Percentiles rank a stretch among this genome's conserved stretches.
Conservation (phyloP, 2,888 invertebrate genomes). For the Ceraclea dissimilis region DNA sequence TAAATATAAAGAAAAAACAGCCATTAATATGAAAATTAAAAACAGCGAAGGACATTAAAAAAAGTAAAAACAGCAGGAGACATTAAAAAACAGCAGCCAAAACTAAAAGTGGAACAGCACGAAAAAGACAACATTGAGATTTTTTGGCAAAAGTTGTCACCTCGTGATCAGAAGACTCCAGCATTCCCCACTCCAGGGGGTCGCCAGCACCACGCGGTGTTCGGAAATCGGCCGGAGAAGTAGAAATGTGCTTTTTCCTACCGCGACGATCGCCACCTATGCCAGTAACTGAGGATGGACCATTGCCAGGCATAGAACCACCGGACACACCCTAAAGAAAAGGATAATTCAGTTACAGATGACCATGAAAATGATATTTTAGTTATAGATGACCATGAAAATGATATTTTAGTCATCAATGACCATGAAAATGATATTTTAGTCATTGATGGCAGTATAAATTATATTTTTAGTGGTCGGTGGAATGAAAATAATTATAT, state of each 20-base stretch:
- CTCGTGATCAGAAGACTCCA: conserved; percentile 36
- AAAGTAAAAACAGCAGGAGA: background rate
- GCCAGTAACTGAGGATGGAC: conserved; percentile 35
- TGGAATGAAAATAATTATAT: too few relatives aligned
- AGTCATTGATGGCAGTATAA: too few relatives aligned
- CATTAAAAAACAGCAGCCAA: background rate
- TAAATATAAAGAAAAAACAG: too few relatives aligned
- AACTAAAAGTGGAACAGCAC: background rate
- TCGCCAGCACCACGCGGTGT: conserved; percentile 32
- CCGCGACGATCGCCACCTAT: conserved; percentile 40
- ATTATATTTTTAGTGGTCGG: too few relatives aligned
- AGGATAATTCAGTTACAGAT: background rate
- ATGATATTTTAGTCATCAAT: background rate
- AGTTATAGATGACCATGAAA: background rate
- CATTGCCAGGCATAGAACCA: conserved; percentile 15
- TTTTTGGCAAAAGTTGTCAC: conserved; percentile 24
- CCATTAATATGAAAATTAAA: too few relatives aligned
- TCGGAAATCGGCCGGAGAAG: conserved; percentile 30
- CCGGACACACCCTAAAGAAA: conserved; percentile 10
- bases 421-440: background rate
- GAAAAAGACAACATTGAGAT: background rate
- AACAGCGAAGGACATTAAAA: background rate
- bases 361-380: background rate
- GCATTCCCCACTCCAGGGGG: conserved; percentile 34
- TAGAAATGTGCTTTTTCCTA: conserved; percentile 34